Evolutionary conservation across 2,888 invertebrate species (phyloP), one percentile per base, ranked within the genome.

Genomic region (Melinaea menophilus): DNA sequence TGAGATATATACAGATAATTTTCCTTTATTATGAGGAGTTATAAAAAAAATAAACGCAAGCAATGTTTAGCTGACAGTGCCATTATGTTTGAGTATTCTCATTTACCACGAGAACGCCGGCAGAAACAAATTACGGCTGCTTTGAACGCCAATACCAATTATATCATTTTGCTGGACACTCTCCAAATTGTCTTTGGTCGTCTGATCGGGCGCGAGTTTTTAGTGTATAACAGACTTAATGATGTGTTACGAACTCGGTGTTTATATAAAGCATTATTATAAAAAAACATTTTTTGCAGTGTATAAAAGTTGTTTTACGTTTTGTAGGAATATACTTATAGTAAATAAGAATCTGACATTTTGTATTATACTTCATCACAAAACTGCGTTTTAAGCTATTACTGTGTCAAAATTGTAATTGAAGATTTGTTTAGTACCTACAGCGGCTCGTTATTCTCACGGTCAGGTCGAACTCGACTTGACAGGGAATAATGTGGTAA

Each of bases 401-500:
- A 51, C 7, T 9, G 31, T 51, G 9, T 31, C 51, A 51, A 51
- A 62, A 62, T 68, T 55, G 62, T 64, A 63, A 62, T 63, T 58
- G 58, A 51, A 63, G 47, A 57, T 46, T 61, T 51, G 33, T 66
- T 71, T 57, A 59, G 55, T 57, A 64, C n/a, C n/a, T n/a, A n/a
- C 57, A 41, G 62, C 59, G 37, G 57, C 58, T 62, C 63, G 67
- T 69, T 62, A 68, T 68, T 69, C 70, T 70, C 68, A 72, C 70
- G 31, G 51, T 31, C 31, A 51, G 51, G 22, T 51, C 5, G 7
- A 4, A 51, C 9, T 31, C 51, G 31, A 51, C 51, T 31, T 51
- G 69, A 59, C 69, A 66, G 65, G 67, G 70, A 67, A 72, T 69
- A 67, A 69, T 73, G 72, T 64, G 72, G 72, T 76, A 76, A 75